Evolutionary conservation across 2,888 invertebrate genomes (phyloP).

Genomic region (Chaitophorus viminalis): DNA sequence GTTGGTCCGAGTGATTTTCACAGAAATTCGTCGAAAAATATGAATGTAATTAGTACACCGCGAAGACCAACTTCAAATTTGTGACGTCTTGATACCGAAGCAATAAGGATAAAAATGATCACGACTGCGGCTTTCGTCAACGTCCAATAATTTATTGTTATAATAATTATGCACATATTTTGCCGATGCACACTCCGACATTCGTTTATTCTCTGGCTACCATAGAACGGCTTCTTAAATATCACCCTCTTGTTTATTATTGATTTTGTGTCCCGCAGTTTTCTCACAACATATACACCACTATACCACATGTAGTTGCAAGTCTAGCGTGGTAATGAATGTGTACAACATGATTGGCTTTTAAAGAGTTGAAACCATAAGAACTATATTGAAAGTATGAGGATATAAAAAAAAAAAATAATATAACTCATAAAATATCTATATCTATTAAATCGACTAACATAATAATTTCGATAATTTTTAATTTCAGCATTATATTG

Average conservation of each 20-base stretch:
- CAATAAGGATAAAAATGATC: background rate
- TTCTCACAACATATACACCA: background rate
- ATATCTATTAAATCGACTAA: too few relatives aligned
- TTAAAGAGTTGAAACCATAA: background rate
- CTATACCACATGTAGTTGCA: background rate
- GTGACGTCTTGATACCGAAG: background rate
- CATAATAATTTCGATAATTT: too few relatives aligned
- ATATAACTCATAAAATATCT: background rate
- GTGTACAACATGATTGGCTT: background rate
- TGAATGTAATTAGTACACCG: too few relatives aligned
- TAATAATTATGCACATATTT: background rate
- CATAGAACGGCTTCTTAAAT: background rate
- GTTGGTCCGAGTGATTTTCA: too few relatives aligned
- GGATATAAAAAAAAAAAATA: background rate
- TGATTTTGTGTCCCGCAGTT: constrained; percentile 49
- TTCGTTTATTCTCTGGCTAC: background rate
- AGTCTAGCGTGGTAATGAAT: background rate
- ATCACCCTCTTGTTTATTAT: constrained; percentile 46
- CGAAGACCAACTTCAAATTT: too few relatives aligned
- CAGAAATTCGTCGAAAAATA: too few relatives aligned
- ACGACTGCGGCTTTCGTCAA: background rate
- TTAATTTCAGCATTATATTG: too few relatives aligned
- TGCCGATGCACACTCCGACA: background rate
- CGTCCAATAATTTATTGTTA: background rate
- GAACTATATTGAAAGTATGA: background rate